Evolutionary conservation across 2,113 vertebrate genomes (phyloP), one percentile per base, ranked within the genome.

Genomic region (Thunnus thynnus): DNA sequence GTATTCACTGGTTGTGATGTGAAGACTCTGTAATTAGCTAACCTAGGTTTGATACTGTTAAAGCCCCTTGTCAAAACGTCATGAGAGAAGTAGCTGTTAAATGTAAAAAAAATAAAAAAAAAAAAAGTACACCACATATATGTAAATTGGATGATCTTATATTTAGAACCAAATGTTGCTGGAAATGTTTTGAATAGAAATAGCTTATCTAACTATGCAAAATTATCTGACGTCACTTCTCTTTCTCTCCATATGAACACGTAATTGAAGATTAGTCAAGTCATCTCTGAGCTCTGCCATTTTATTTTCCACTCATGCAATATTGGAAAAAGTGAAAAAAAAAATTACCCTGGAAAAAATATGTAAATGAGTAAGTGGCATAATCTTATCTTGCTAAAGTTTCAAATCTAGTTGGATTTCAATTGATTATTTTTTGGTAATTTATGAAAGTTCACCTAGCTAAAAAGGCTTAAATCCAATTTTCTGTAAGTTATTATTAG

Each of bases 131-230:
- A 11, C 1, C 17, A 44, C 8, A 0, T 32, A 22, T 22, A 57
- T 58, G 63, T 56, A 67, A 48, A 78, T 62, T 1, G 25, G 5
- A 4, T 1, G 20, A 27, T 67, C 55, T 18, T 7, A 57, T 12
- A 32, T 20, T 11, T 16, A 4, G 57, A 63, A 52, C 52, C 2
- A 56, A 47, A 56, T 27, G 4, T 58, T 13, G 25, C 12, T 60
- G 69, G 61, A 66, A 44, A 7, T n/a, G 8, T 47, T 77, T 68
- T 52, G 46, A 68, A 77, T 68, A 60, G 14, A 51, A n/a, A 60
- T 18, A 2, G 32, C 3, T 30, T 11, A 61, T 61, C 11, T 4
- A 9, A 44, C 14, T 27, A 58, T 80, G 78, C 44, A 67, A 73
- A 65, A 57, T 11, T 7, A 50, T 25, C 18, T 50, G 48, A 32